Conservation (phyloP, 2,888 invertebrate genomes). For the Lysandra coridon region DNA sequence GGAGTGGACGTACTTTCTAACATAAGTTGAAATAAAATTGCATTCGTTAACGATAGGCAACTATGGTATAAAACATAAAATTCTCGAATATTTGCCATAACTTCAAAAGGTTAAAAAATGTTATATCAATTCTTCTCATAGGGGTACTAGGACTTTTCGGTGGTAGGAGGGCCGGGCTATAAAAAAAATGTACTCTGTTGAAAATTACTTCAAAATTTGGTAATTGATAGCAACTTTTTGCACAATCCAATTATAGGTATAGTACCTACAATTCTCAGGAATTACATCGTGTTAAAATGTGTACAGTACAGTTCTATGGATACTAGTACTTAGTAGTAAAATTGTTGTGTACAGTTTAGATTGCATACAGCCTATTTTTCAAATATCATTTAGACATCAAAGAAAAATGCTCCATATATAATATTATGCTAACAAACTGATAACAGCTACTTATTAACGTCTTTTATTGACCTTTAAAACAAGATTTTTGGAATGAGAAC, state of each 20-base stretch:
- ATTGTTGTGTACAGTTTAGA: neutral
- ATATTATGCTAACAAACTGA: neutral
- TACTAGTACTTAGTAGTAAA: neutral
- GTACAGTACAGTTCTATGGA: neutral
- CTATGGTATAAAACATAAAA: neutral
- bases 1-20: constrained; percentile 24
- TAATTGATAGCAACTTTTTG: too few species aligned
- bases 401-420: neutral
- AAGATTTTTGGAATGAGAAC: constrained; percentile 13
- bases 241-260: too few species aligned
- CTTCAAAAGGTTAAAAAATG: neutral
- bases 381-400: neutral
- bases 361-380: neutral
- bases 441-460: constrained; percentile 18
- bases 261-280: neutral
- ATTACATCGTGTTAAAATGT: neutral
- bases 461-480: constrained; percentile 21
- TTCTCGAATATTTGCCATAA: neutral
- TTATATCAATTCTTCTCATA: neutral
- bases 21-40: neutral
- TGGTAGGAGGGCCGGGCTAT: too few species aligned
- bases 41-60: neutral
- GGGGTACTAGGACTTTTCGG: too few species aligned
- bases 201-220: too few species aligned
- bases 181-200: too few species aligned